phyloP scores from a whole-genome alignment of 2,797 vertebrate genomes.

The Gambelia wislizenii region DNA sequence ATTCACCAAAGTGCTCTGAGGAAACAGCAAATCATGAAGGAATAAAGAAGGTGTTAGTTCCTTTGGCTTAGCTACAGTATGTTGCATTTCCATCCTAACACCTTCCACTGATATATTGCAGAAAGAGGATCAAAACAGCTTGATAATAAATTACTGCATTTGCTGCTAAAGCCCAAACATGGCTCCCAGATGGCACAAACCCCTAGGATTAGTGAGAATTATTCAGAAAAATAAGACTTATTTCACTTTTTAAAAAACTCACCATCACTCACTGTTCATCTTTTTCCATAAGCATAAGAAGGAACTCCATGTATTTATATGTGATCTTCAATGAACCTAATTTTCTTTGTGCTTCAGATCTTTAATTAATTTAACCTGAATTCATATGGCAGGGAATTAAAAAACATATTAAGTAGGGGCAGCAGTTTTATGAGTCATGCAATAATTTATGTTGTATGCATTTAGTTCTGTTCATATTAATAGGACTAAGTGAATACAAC shows the following conservation, averaged over 20 bases:
- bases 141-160: neutral
- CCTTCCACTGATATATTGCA: neutral
- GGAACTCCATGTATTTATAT: slow-evolving; percentile 38
- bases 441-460: neutral
- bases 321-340: slow-evolving; percentile 64
- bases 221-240: slow-evolving; percentile 44
- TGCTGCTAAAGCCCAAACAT: neutral
- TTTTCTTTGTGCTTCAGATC: slow-evolving; percentile 44
- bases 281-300: slow-evolving; percentile 57
- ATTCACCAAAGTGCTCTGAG: neutral
- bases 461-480: neutral
- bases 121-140: neutral
- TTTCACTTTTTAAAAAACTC: rapidly evolving
- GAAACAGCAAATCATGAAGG: neutral
- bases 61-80: neutral
- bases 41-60: neutral
- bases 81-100: neutral
- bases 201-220: neutral
- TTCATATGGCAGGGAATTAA: slow-evolving; percentile 47
- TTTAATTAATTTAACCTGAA: slow-evolving; percentile 67
- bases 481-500: neutral
- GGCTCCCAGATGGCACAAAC: neutral
- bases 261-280: slow-evolving; percentile 53
- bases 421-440: neutral
- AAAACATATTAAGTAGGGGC: neutral